A percentile compares a stretch with the other conserved stretches of the same genome.
These are phyloP conservation scores for Donacobius atricapilla DNA, from an alignment of 2,113 vertebrate genomes.

Conservation along the genomic window DNA sequence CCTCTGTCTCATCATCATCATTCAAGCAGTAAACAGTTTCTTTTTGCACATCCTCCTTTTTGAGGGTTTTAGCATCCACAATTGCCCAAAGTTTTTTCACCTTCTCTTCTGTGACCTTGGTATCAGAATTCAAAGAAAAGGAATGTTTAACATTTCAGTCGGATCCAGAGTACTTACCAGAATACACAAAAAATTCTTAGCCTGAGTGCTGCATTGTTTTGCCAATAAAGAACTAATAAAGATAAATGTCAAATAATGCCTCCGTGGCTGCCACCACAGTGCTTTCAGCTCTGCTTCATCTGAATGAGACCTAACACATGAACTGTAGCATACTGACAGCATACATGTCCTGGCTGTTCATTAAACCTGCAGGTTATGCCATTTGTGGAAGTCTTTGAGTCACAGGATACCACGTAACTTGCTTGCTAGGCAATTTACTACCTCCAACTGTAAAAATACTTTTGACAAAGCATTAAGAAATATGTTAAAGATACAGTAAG, in stretches of 20 bases:
- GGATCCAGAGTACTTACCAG: background rate
- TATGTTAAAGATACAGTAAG: background rate
- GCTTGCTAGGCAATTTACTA: background rate
- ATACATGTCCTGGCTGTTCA: background rate
- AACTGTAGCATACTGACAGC: background rate
- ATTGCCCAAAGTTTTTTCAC: constrained; percentile 84
- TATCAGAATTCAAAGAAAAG: constrained; percentile 18
- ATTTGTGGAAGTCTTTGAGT: background rate
- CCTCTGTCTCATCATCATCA: constrained; percentile 93
- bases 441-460: background rate
- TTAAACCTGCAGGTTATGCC: background rate
- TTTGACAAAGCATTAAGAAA: background rate
- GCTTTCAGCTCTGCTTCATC: background rate
- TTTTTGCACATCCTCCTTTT: constrained; percentile 82
- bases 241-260: background rate
- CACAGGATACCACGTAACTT: background rate
- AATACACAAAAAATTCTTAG: background rate
- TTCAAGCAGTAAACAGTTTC: constrained; percentile 92
- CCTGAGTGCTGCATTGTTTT: background rate
- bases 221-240: background rate
- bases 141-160: background rate
- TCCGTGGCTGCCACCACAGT: background rate
- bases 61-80: constrained; percentile 85
- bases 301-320: background rate
- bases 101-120: constrained; percentile 84